Evolutionary conservation across 1,140 invertebrate species (phyloP).

Genomic region (Trypoxylus dichotomus): DNA sequence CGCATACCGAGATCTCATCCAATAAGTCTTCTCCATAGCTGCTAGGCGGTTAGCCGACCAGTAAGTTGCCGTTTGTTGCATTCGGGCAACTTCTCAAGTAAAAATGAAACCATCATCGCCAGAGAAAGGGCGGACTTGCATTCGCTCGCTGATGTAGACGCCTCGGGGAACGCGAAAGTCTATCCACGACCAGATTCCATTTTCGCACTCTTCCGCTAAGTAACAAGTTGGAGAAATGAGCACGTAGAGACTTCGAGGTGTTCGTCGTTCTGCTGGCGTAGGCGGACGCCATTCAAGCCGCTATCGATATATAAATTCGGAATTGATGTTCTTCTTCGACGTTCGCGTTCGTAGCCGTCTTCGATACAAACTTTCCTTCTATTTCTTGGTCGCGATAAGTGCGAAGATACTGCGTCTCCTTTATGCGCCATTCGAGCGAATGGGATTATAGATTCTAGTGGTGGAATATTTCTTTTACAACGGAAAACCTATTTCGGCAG

Average conservation of each 20-base stretch:
- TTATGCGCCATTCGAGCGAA: neutral
- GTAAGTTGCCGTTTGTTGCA: neutral
- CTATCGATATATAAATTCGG: neutral
- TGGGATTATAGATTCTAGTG: neutral
- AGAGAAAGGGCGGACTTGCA: neutral
- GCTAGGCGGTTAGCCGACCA: neutral
- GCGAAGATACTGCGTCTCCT: neutral
- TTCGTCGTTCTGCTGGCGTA: neutral
- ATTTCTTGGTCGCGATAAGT: neutral
- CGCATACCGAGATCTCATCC: neutral
- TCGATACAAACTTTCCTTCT: neutral
- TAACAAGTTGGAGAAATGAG: constrained; percentile 18
- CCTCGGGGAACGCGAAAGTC: neutral
- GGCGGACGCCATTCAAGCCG: neutral
- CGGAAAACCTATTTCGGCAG: neutral
- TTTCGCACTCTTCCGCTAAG: constrained; percentile 20
- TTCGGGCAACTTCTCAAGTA: neutral
- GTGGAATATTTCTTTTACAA: neutral
- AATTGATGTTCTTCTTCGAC: neutral
- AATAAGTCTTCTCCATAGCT: neutral
- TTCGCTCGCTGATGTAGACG: neutral
- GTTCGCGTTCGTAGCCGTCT: neutral
- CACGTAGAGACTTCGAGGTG: neutral
- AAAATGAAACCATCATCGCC: neutral
- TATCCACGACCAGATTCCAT: constrained; percentile 12